Evolutionary conservation across 2,797 vertebrate genomes (phyloP).

Genomic region (Sebastiscus tertius): DNA sequence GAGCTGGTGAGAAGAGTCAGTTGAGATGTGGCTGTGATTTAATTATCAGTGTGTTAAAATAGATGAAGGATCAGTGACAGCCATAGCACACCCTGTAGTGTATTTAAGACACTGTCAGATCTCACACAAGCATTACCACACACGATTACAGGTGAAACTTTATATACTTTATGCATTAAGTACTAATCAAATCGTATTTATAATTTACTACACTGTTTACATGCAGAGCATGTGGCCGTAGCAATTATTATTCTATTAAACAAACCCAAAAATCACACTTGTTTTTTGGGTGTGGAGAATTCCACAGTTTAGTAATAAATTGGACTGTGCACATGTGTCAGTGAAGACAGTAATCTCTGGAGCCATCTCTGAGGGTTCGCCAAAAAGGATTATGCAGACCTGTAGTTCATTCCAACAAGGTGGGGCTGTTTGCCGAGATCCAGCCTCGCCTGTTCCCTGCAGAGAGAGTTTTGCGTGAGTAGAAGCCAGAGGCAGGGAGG

Average conservation of each 20-base stretch:
- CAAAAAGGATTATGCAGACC: constrained; percentile 59
- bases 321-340: constrained; percentile 22
- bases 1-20: constrained; percentile 39
- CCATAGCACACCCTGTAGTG: background rate
- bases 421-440: constrained; percentile 69
- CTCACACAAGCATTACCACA: constrained; percentile 3
- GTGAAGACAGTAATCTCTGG: constrained; percentile 33
- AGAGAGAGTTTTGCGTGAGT: constrained; percentile 43
- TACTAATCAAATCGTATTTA: background rate
- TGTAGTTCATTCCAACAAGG: constrained; percentile 68
- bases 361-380: constrained; percentile 35
- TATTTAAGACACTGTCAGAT: constrained; percentile 25
- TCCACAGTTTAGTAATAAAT: constrained; percentile 8
- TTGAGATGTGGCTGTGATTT: constrained; percentile 59
- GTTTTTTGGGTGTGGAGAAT: constrained; percentile 29
- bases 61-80: constrained; percentile 30
- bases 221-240: background rate
- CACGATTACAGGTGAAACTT: background rate
- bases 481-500: constrained; percentile 56
- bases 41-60: constrained; percentile 59
- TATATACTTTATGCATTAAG: background rate
- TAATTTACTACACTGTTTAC: background rate
- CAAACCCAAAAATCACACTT: background rate
- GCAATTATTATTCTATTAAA: background rate
- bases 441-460: constrained; percentile 66